Evolutionary conservation across 2,797 vertebrate species (phyloP).

Genomic region (Ispidina lecontei): DNA sequence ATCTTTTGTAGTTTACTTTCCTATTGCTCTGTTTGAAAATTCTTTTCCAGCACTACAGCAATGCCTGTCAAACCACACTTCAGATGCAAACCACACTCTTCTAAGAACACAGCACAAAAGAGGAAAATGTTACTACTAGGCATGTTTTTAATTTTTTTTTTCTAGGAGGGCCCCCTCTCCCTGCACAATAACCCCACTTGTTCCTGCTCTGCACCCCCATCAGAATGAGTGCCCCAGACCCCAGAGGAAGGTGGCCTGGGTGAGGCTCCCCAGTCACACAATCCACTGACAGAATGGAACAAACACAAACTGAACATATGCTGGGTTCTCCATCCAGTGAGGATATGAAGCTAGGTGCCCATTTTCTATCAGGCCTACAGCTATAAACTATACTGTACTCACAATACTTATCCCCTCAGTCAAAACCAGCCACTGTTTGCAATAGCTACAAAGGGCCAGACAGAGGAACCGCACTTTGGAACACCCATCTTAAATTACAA

Average conservation of each 20-base stretch:
- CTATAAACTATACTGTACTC: not conserved
- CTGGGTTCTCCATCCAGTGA: not conserved
- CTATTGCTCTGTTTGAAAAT: conserved; percentile 66
- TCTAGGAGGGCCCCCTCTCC: conserved; percentile 57
- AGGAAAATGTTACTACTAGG: conserved; percentile 78
- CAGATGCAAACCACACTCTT: conserved; percentile 75
- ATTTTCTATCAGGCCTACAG: not conserved
- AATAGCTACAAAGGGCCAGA: rapidly evolving
- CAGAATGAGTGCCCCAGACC: too few relatives aligned
- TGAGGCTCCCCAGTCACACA: not conserved
- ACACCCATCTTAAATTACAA: not conserved
- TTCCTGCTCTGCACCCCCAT: rapidly evolving
- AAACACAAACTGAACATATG: rapidly evolving
- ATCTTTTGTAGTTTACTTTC: not conserved
- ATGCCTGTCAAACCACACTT: conserved; percentile 70
- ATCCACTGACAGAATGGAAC: not conserved
- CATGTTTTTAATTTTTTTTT: conserved; percentile 55
- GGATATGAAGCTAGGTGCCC: too few relatives aligned
- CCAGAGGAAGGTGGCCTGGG: not conserved
- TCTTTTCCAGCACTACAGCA: conserved; percentile 66
- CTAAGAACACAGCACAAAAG: conserved; percentile 83
- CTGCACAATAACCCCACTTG: not conserved
- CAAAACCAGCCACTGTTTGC: not conserved
- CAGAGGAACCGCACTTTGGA: not conserved
- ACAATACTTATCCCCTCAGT: not conserved